Conservation (phyloP, 1,140 invertebrate species). For the Danaus plexippus region DNA sequence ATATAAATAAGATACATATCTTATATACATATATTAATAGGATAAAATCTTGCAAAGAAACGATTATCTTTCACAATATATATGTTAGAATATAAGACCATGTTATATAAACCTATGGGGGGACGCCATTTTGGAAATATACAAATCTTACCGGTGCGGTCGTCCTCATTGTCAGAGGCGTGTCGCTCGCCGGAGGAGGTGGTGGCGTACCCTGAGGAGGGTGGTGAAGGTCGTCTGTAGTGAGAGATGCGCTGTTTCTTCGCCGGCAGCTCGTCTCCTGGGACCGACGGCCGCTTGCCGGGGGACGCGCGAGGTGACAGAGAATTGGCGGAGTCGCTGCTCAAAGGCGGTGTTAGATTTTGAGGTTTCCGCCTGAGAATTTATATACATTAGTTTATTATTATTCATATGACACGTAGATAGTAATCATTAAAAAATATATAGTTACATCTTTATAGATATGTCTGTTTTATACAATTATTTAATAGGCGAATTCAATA, state of each 20-base stretch:
- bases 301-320: constrained; percentile 64
- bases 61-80: background rate
- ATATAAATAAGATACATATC: background rate
- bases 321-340: constrained; percentile 80
- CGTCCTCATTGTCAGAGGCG: constrained; percentile 68
- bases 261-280: constrained; percentile 71
- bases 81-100: background rate
- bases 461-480: too few relatives aligned
- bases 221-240: constrained; percentile 74
- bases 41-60: constrained; percentile 2
- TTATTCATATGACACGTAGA: too few relatives aligned
- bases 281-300: constrained; percentile 72
- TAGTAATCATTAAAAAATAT: too few relatives aligned
- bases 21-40: background rate
- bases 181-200: constrained; percentile 67
- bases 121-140: background rate
- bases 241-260: constrained; percentile 89
- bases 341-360: constrained; percentile 88
- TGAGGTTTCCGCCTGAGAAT: constrained; percentile 83
- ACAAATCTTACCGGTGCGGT: constrained; percentile 56
- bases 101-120: background rate
- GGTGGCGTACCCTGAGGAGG: constrained; percentile 61
- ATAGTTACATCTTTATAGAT: too few relatives aligned
- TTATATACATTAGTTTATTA: background rate
- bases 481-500: too few relatives aligned